These are phyloP conservation scores for Petrosia ficiformis DNA, from an alignment of 37 sponge, comb jelly and placozoan genomes.

Conservation along the genomic window DNA sequence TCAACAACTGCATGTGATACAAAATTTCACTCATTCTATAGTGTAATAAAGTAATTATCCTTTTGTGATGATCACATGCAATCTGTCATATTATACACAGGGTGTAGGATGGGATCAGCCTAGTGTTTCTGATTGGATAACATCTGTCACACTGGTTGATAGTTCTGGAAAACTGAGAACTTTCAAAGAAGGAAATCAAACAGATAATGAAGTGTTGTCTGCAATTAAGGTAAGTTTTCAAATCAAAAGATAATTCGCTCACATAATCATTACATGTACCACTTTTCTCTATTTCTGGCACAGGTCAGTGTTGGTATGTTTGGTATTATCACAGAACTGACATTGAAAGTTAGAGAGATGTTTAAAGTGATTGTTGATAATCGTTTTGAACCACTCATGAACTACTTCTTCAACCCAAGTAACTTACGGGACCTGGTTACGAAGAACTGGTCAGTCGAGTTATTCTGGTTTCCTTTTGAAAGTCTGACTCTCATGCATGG, in stretches of 20 bases:
- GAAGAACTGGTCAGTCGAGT: background rate
- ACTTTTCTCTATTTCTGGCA: too few species aligned
- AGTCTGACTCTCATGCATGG: background rate
- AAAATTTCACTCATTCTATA: too few species aligned
- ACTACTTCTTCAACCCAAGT: background rate
- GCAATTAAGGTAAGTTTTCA: background rate
- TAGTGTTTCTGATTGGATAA: background rate
- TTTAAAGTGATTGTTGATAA: background rate
- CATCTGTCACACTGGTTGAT: background rate
- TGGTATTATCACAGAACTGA: background rate
- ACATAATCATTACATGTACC: too few species aligned
- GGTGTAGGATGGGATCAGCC: background rate
- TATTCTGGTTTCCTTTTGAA: background rate
- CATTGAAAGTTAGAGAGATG: background rate
- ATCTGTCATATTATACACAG: too few species aligned
- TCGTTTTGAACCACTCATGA: background rate
- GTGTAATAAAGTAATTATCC: too few species aligned
- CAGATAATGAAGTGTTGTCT: background rate
- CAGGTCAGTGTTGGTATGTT: background rate
- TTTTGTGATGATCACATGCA: too few species aligned
- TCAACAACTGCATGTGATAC: too few species aligned
- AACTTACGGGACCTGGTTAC: background rate
- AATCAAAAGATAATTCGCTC: too few species aligned
- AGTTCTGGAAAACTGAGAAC: background rate
- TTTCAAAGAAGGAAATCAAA: background rate